phyloP scores from a whole-genome alignment of 2,113 vertebrate species.

The Mus spicilegus region DNA sequence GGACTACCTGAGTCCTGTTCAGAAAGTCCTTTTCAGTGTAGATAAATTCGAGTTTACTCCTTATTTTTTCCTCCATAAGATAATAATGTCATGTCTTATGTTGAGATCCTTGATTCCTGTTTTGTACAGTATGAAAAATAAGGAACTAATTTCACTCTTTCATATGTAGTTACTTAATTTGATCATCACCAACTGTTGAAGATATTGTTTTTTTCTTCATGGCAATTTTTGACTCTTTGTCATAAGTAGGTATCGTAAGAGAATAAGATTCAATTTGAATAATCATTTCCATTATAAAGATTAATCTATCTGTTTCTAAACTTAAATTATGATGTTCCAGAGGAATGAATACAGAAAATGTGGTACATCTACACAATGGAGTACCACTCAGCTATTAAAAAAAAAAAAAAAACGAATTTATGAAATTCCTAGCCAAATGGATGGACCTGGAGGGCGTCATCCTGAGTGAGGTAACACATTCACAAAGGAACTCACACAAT shows the following conservation, averaged over 20 bases:
- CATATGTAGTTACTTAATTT: background rate
- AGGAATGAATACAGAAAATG: no score
- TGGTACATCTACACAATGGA: no score
- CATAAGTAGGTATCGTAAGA: background rate
- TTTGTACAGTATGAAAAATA: background rate
- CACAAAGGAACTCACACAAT: no score
- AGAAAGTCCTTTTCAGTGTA: background rate
- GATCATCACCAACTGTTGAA: background rate
- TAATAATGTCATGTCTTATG: background rate
- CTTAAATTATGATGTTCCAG: background rate
- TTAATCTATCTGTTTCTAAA: background rate
- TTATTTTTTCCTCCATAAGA: background rate
- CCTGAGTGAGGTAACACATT: no score
- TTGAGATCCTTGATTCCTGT: background rate
- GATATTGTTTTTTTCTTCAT: background rate
- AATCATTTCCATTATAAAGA: background rate
- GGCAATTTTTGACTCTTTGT: background rate
- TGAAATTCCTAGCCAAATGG: no score
- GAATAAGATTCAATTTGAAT: background rate
- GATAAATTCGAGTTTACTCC: background rate
- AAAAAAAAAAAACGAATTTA: no score
- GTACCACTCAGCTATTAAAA: no score
- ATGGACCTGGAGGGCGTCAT: no score
- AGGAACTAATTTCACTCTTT: background rate
- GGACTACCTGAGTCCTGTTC: background rate